Percentiles rank a stretch among this genome's conserved stretches.
phyloP scores from a whole-genome alignment of 2,888 invertebrate species.

The Baccha elongata region DNA sequence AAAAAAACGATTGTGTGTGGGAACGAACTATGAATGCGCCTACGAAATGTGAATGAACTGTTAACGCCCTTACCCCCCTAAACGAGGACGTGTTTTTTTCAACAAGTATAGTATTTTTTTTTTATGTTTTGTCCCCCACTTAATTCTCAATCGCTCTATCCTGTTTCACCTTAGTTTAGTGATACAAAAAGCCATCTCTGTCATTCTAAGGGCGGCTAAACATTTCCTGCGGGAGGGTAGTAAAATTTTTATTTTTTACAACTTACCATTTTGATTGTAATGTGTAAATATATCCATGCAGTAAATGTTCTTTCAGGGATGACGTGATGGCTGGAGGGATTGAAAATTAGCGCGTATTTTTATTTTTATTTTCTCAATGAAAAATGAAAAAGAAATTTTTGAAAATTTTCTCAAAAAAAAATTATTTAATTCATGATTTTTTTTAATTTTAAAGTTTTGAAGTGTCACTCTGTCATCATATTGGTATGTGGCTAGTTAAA shows the following conservation, averaged over 20 bases:
- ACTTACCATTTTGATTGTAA: constrained; percentile 78
- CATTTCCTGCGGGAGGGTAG: constrained; percentile 49
- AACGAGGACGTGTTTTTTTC: constrained; percentile 52
- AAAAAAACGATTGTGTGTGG: constrained; percentile 41
- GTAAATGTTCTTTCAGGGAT: constrained; percentile 46
- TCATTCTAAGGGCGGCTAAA: constrained; percentile 5
- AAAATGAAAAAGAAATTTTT: constrained; percentile 35
- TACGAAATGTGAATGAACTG: constrained; percentile 73
- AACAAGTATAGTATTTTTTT: constrained; percentile 73
- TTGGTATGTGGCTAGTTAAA: background rate
- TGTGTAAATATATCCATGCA: constrained; percentile 73
- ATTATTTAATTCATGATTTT: constrained; percentile 44
- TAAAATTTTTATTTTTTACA: constrained; percentile 70
- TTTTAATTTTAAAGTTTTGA: constrained; percentile 14
- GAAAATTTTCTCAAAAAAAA: constrained; percentile 13
- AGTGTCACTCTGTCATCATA: constrained; percentile 43
- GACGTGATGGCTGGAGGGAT: constrained; percentile 33
- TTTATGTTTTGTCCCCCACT: constrained; percentile 20
- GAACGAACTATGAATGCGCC: constrained; percentile 72
- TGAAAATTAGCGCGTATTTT: constrained; percentile 62
- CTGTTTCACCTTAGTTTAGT: constrained; percentile 23
- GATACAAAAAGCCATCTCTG: constrained; percentile 45
- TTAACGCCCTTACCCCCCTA: constrained; percentile 37
- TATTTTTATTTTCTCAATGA: constrained; percentile 57
- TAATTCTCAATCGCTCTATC: constrained; percentile 46